Evolutionary conservation across 2,888 invertebrate species (phyloP).

Genomic region (Lasioglossum malachurum): DNA sequence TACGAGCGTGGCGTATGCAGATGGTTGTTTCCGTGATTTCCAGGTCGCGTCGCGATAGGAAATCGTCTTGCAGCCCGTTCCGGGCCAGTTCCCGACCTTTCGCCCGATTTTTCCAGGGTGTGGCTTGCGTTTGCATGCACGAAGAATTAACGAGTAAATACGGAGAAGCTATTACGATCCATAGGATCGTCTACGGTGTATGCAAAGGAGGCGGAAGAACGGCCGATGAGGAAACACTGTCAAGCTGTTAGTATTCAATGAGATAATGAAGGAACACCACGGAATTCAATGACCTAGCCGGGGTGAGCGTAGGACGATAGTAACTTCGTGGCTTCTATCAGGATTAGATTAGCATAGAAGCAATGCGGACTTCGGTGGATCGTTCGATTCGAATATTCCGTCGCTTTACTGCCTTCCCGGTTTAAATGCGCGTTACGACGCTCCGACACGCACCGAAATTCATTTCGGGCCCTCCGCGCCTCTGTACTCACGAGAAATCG

Average conservation of each 20-base stretch:
- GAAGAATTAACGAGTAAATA: conserved; percentile 63
- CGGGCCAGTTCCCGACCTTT: conserved; percentile 62
- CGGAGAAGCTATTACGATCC: conserved; percentile 48
- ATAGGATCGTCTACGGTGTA: conserved; percentile 54
- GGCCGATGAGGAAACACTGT: conserved; percentile 64
- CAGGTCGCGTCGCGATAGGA: conserved; percentile 42
- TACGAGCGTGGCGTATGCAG: conserved; percentile 26
- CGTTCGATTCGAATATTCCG: conserved; percentile 44
- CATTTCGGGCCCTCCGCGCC: conserved; percentile 23
- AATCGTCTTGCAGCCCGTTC: conserved; percentile 43
- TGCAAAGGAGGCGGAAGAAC: conserved; percentile 70
- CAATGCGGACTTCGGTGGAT: conserved; percentile 42
- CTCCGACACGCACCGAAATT: conserved; percentile 36
- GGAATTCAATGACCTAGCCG: conserved; percentile 64
- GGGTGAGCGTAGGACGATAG: conserved; percentile 62
- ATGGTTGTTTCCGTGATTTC: conserved; percentile 34
- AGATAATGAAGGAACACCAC: conserved; percentile 66
- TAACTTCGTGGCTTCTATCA: conserved; percentile 53
- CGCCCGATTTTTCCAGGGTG: conserved; percentile 57
- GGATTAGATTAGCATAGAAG: conserved; percentile 67
- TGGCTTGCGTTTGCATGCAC: conserved; percentile 60
- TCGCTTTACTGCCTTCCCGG: conserved; percentile 21
- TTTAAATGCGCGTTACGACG: conserved; percentile 21
- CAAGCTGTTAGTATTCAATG: conserved; percentile 66
- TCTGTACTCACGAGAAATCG: not conserved